These are phyloP conservation scores for Hydra vulgaris DNA, from an alignment of 30 jellyfish, hydroid and myxozoan genomes.

Conservation along the genomic window DNA sequence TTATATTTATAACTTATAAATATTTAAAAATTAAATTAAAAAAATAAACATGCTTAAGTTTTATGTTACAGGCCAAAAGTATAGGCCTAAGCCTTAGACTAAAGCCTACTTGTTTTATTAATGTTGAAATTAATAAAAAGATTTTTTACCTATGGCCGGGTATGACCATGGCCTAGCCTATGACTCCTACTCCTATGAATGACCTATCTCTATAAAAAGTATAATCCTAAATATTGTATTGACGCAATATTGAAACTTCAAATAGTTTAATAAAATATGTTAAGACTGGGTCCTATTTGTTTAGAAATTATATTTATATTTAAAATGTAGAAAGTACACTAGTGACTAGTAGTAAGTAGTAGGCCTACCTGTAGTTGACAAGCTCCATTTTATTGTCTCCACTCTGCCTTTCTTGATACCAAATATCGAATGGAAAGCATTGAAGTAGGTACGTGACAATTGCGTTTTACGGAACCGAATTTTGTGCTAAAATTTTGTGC, in stretches of 20 bases:
- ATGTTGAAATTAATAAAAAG: too few species aligned
- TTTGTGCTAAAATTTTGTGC: too few species aligned
- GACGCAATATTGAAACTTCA: background rate
- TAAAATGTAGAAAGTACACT: too few species aligned
- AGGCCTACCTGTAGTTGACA: background rate
- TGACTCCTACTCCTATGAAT: background rate
- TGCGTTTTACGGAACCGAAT: too few species aligned
- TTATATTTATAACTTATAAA: too few species aligned
- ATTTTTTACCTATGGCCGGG: background rate
- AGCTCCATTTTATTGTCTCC: background rate
- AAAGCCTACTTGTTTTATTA: background rate
- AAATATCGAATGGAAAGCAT: background rate
- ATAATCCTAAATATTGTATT: background rate
- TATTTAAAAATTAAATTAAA: too few species aligned
- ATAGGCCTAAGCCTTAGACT: background rate
- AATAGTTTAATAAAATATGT: background rate
- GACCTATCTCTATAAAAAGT: background rate
- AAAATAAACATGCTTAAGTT: background rate
- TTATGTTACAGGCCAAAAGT: background rate
- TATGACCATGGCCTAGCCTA: too few species aligned
- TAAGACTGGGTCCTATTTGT: background rate
- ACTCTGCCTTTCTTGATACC: background rate
- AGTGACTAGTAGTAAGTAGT: too few species aligned
- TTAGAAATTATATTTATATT: background rate
- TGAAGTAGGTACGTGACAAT: too few species aligned